Conservation (phyloP, 2,888 invertebrate species). For the Strigamia maritima region DNA sequence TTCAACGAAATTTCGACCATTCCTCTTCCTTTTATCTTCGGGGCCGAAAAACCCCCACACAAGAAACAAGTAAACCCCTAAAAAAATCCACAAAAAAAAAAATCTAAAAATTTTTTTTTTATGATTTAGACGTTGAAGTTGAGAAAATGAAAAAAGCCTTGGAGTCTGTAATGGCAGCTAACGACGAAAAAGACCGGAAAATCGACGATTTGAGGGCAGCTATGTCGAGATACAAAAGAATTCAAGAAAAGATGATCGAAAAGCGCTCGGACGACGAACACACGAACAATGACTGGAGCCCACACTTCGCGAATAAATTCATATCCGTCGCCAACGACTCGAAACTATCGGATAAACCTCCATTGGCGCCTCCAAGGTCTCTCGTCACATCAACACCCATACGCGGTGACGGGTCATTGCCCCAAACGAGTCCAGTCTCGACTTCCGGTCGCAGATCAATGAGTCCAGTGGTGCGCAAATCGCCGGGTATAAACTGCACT, state of each 20-base stretch:
- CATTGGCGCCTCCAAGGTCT: background rate
- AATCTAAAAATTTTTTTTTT: conserved; percentile 42
- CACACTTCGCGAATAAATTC: background rate
- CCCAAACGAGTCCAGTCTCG: background rate
- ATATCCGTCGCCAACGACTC: background rate
- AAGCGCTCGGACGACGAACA: background rate
- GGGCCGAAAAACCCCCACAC: conserved; percentile 38
- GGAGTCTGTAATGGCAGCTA: conserved; percentile 55
- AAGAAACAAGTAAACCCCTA: conserved; percentile 41
- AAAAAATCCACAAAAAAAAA: too few relatives aligned
- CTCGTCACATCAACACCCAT: background rate
- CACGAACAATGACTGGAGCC: background rate
- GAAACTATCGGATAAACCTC: background rate
- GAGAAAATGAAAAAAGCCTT: conserved; percentile 55
- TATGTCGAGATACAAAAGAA: conserved; percentile 49
- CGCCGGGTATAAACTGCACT: background rate
- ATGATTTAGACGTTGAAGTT: conserved; percentile 52
- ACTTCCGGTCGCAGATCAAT: background rate
- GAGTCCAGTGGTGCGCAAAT: conserved; percentile 25
- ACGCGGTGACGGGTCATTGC: background rate
- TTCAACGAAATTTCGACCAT: conserved; percentile 21
- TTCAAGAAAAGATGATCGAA: conserved; percentile 50
- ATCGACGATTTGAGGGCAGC: conserved; percentile 52
- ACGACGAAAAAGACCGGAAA: conserved; percentile 55
- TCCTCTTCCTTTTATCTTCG: conserved; percentile 41